Evolutionary conservation across 2,888 invertebrate genomes (phyloP), one percentile per base, ranked within the genome.

Genomic region (Megamerina dolium): DNA sequence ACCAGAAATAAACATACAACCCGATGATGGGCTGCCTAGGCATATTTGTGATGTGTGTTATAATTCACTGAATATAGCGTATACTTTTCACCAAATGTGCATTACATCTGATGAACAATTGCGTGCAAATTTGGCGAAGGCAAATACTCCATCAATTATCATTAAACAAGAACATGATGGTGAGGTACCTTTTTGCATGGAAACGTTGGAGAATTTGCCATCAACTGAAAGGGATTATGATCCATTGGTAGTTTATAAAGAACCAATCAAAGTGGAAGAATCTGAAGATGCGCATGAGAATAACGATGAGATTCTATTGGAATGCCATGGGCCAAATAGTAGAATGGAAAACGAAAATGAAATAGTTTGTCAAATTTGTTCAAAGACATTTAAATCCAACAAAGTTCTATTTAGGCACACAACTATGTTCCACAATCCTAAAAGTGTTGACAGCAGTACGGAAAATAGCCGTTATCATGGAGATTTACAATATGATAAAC

Each of bases 41-140:
- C 73, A 74, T 41, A 69, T 82, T 36, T 82, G 82, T 56, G 54
- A 66, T 48, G 64, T 70, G 6, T 83, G 82, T 61, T 71, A 74
- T 1, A 69, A 70, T 45, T 67, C 72, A 41, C 67, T 79, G 13
- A 66, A 76, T 42, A 64, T 73, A 6, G 64, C 76, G 9, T 77
- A 77, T 56, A 58, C 67, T 32, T 77, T 76, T 53, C 75, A 75
- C 53, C 57, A 66, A 43, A 66, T 72, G 55, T 75, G 74, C 49
- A 72, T 75, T 50, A 63, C 65, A 37, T 72, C 73, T 3, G 75
- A 77, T 55, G 56, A 52, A 35, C 53, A 59, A 4, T 52, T 76
- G 20, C 60, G 73, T 23, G 32, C 37, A 16, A 21, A 47, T 4
- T n/a, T 49, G 32, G 37, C 30, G 3, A n/a, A n/a, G n/a, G n/a